These are phyloP conservation scores for Pteria penguin DNA, from an alignment of 2,888 invertebrate species.

Conservation along the genomic window DNA sequence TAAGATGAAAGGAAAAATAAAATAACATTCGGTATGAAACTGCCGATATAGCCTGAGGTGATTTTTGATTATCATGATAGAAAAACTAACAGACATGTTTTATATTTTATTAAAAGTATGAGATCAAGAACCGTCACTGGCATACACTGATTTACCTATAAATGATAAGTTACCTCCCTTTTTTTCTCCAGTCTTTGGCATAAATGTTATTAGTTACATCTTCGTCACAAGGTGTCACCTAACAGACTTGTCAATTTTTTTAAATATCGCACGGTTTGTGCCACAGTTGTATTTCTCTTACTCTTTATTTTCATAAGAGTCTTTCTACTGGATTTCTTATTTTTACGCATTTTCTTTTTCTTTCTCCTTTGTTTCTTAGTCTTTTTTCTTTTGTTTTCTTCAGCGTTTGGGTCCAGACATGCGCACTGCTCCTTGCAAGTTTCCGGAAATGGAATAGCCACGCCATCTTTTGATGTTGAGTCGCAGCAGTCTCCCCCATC, in stretches of 20 bases:
- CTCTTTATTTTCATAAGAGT: neutral
- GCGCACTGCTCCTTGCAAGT: constrained; percentile 59
- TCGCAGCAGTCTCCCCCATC: constrained; percentile 76
- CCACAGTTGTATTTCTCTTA: too few relatives aligned
- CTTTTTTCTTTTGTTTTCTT: constrained; percentile 54
- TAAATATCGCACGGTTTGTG: neutral
- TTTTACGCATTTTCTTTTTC: neutral
- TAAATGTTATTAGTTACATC: neutral
- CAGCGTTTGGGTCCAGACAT: constrained; percentile 69
- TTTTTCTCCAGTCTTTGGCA: neutral
- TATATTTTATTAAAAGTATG: too few relatives aligned
- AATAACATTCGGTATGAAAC: too few relatives aligned
- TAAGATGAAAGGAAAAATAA: too few relatives aligned
- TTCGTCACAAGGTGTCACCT: neutral
- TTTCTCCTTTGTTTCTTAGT: neutral
- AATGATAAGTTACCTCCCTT: too few relatives aligned
- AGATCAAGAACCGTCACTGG: too few relatives aligned
- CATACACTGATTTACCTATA: too few relatives aligned
- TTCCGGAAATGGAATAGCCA: constrained; percentile 57
- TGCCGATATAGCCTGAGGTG: too few relatives aligned
- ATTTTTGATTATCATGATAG: too few relatives aligned
- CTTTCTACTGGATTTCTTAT: neutral
- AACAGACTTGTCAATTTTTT: neutral
- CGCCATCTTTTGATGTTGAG: constrained; percentile 62
- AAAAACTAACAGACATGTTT: too few relatives aligned